A percentile compares a stretch with the other conserved stretches of the same genome.
Conservation (phyloP, 2,888 invertebrate species). For the Idaea straminata region DNA sequence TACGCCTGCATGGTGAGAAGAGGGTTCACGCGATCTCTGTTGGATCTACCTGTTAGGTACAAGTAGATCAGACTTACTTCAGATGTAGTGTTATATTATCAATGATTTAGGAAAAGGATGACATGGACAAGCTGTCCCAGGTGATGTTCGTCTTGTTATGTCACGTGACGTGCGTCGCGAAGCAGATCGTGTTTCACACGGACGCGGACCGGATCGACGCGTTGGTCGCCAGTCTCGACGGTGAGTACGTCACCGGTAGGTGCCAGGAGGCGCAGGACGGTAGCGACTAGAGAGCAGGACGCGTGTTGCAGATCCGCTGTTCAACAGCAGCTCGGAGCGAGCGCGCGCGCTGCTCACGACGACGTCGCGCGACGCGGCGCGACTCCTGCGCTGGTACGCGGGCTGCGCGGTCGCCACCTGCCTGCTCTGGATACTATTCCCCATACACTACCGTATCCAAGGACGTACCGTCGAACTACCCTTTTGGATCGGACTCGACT, state of each 20-base stretch:
- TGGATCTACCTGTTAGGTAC: too few relatives aligned
- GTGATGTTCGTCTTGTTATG: slow-evolving; percentile 65
- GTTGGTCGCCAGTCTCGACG: slow-evolving; percentile 26
- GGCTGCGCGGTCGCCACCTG: slow-evolving; percentile 54
- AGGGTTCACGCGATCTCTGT: not conserved
- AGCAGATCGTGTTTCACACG: slow-evolving; percentile 53
- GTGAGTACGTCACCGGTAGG: slow-evolving; percentile 22
- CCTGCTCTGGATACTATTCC: slow-evolving; percentile 49
- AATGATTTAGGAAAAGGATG: slow-evolving; percentile 41
- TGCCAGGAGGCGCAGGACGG: too few relatives aligned
- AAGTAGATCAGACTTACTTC: too few relatives aligned
- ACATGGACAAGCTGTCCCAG: slow-evolving; percentile 55
- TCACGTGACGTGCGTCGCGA: slow-evolving; percentile 58
- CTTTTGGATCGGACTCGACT: slow-evolving; percentile 33
- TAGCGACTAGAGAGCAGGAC: not conserved
- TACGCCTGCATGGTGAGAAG: slow-evolving; percentile 48
- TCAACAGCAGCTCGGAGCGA: slow-evolving; percentile 19
- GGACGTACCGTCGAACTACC: slow-evolving; percentile 41
- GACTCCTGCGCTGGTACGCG: slow-evolving; percentile 29
- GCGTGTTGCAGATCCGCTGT: slow-evolving; percentile 29
- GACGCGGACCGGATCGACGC: slow-evolving; percentile 26
- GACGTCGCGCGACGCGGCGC: slow-evolving; percentile 30
- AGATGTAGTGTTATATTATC: too few relatives aligned
- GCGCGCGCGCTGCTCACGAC: slow-evolving; percentile 16
- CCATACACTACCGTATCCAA: slow-evolving; percentile 34